These are phyloP conservation scores for Struthio camelus DNA, from an alignment of 2,113 vertebrate species.

Conservation along the genomic window DNA sequence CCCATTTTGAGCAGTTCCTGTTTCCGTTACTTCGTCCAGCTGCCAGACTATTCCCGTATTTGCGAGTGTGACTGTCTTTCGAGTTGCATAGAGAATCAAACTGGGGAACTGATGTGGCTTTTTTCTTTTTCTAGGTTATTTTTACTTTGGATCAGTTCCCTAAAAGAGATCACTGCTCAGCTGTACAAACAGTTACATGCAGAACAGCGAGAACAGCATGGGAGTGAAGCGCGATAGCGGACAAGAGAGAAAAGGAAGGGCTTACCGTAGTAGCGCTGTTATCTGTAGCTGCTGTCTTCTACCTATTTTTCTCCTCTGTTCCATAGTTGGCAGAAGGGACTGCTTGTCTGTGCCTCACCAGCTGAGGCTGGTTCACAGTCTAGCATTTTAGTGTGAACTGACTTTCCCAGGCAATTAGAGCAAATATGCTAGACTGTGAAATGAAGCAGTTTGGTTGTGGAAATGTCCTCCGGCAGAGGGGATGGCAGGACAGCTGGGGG, in stretches of 20 bases:
- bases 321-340: neutral
- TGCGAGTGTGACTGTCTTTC: neutral
- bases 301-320: neutral
- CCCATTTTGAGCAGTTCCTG: neutral
- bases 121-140: conserved; percentile 7
- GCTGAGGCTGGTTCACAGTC: neutral
- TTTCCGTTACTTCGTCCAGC: neutral
- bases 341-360: neutral
- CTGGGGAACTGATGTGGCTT: neutral
- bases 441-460: neutral
- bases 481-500: neutral
- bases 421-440: neutral
- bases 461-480: neutral
- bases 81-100: neutral
- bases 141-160: neutral
- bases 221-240: neutral
- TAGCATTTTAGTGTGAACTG: neutral
- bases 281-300: neutral
- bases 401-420: neutral
- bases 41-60: neutral
- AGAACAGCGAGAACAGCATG: neutral
- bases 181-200: neutral
- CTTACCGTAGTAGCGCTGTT: neutral
- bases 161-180: neutral
- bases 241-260: neutral